Evolutionary conservation across 1,140 invertebrate genomes (phyloP).

Genomic region (Diachasma alloeum): DNA sequence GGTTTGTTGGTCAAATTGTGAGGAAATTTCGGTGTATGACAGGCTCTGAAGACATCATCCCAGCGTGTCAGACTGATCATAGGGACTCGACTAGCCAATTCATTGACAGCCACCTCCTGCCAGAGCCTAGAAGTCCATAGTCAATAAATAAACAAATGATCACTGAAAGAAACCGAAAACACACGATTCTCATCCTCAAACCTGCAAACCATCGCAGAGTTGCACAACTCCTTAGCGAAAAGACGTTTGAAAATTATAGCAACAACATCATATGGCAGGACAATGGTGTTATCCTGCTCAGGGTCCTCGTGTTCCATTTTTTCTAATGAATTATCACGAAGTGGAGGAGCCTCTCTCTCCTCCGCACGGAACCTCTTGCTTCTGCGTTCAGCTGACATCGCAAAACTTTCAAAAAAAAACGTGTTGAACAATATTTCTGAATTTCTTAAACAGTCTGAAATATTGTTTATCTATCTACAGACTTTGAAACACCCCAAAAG

Average conservation of each 20-base stretch:
- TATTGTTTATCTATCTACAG: too few relatives aligned
- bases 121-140: slow-evolving; percentile 42
- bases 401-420: not conserved
- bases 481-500: too few relatives aligned
- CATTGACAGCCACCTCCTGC: slow-evolving; percentile 46
- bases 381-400: not conserved
- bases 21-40: slow-evolving; percentile 10
- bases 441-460: too few relatives aligned
- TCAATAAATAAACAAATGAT: not conserved
- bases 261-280: slow-evolving; percentile 55
- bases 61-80: slow-evolving; percentile 16
- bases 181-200: slow-evolving; percentile 23
- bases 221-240: slow-evolving; percentile 45
- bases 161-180: not conserved
- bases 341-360: too few relatives aligned
- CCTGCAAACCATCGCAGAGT: slow-evolving; percentile 52
- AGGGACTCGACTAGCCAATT: slow-evolving; percentile 36
- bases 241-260: slow-evolving; percentile 54
- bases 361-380: too few relatives aligned
- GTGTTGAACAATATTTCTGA: too few relatives aligned
- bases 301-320: not conserved
- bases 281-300: not conserved
- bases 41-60: slow-evolving; percentile 17
- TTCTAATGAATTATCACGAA: not conserved
- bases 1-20: slow-evolving; percentile 46